Percentiles rank a stretch among this genome's conserved stretches.
Evolutionary conservation across 1,140 invertebrate species (phyloP).

Genomic region (Diprion similis): DNA sequence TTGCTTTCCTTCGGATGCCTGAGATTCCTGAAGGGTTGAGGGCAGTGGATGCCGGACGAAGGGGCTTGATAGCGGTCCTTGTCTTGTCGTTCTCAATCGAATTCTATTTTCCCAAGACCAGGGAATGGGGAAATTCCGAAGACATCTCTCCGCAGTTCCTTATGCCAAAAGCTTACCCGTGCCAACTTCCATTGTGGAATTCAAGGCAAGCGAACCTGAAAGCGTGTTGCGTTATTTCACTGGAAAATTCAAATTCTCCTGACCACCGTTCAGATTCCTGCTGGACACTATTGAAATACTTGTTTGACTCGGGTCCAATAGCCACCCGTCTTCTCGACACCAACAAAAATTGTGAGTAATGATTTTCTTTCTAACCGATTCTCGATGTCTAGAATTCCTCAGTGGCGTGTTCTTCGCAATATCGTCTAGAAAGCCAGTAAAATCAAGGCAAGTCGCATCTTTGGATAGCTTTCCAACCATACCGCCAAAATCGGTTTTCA

Average conservation of each 20-base stretch:
- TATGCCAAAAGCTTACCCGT: not conserved
- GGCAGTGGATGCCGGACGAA: constrained; percentile 27
- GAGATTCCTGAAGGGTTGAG: constrained; percentile 14
- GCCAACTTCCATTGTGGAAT: not conserved
- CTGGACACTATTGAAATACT: constrained; percentile 5
- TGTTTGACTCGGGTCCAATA: not conserved
- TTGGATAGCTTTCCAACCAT: too few relatives aligned
- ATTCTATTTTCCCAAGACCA: constrained; percentile 51
- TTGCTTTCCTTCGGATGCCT: constrained; percentile 53
- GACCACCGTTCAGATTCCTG: constrained; percentile 33
- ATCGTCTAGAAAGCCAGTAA: too few relatives aligned
- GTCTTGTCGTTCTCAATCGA: constrained; percentile 55
- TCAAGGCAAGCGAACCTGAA: constrained; percentile 9
- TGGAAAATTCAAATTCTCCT: constrained; percentile 55
- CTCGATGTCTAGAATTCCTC: too few relatives aligned
- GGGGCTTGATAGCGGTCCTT: constrained; percentile 38
- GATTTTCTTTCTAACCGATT: too few relatives aligned
- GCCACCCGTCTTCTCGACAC: constrained; percentile 1
- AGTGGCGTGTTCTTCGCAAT: too few relatives aligned
- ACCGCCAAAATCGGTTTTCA: too few relatives aligned
- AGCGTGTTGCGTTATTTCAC: constrained; percentile 21
- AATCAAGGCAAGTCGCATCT: too few relatives aligned
- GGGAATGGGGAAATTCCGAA: constrained; percentile 53
- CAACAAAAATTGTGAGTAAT: not conserved
- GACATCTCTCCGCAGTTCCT: constrained; percentile 36